Evolutionary conservation across 2,797 vertebrate genomes (phyloP).

Genomic region (Sitta carolinensis): DNA sequence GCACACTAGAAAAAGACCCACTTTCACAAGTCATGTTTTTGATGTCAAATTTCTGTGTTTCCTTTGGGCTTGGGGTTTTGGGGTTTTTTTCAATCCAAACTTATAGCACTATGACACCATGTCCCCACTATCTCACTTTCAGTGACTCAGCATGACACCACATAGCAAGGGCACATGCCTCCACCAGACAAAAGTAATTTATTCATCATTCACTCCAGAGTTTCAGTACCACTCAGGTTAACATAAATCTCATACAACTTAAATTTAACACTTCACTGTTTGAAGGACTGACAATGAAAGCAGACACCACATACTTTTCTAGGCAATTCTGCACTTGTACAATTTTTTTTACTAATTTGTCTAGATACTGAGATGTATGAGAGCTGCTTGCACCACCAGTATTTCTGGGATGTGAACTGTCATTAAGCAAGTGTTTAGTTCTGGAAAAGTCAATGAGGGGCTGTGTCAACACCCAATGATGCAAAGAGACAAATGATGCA

Average conservation of each 20-base stretch:
- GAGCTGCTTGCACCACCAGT: neutral
- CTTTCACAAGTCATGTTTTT: neutral
- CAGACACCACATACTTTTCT: neutral
- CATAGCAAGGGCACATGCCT: neutral
- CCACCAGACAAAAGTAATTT: neutral
- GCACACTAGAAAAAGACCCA: neutral
- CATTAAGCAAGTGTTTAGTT: slow-evolving; percentile 11
- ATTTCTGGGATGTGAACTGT: neutral
- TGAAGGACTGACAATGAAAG: neutral
- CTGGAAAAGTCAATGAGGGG: neutral
- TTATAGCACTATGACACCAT: neutral
- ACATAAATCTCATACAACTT: neutral
- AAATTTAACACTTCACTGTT: neutral
- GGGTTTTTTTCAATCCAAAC: neutral
- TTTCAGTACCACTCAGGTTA: slow-evolving; percentile 7
- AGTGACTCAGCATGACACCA: neutral
- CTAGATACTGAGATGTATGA: neutral
- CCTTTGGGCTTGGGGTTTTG: neutral
- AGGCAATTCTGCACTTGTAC: neutral
- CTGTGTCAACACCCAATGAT: neutral
- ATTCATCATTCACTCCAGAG: slow-evolving; percentile 19
- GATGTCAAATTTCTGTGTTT: neutral
- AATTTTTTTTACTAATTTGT: neutral
- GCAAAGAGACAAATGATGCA: neutral
- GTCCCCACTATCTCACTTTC: neutral